Evolutionary conservation across 2,888 invertebrate genomes (phyloP).

Genomic region (Lutraria lutraria): DNA sequence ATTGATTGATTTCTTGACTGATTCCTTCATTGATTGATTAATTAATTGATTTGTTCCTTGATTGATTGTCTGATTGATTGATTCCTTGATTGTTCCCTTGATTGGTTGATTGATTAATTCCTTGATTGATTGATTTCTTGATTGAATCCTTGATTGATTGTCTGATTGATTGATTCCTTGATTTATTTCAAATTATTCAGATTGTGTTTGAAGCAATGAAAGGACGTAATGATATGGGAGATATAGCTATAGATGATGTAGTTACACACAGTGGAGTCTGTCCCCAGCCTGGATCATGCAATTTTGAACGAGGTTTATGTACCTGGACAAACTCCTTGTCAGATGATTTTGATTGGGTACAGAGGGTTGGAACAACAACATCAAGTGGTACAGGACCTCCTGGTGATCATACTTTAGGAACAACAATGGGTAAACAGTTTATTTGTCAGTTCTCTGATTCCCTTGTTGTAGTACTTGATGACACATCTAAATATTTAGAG

Average conservation of each 20-base stretch:
- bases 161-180: too few relatives aligned
- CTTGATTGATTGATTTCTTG: too few relatives aligned
- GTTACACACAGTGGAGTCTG: conserved; percentile 73
- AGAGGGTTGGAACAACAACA: conserved; percentile 69
- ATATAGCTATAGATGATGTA: conserved; percentile 84
- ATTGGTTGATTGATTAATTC: too few relatives aligned
- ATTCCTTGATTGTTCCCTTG: too few relatives aligned
- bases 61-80: too few relatives aligned
- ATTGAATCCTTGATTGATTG: too few relatives aligned
- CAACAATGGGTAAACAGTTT: neutral
- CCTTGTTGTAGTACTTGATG: neutral
- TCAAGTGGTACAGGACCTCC: conserved; percentile 76
- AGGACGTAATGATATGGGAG: conserved; percentile 77
- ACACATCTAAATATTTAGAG: too few relatives aligned
- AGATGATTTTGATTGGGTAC: conserved; percentile 81
- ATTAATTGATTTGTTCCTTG: too few relatives aligned
- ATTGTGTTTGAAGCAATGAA: conserved; percentile 80
- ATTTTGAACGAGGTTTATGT: conserved; percentile 80
- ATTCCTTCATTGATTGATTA: too few relatives aligned
- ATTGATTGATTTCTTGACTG: too few relatives aligned
- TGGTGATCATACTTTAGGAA: conserved; percentile 75
- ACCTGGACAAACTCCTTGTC: conserved; percentile 75
- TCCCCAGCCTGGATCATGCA: conserved; percentile 73
- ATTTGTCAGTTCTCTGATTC: neutral
- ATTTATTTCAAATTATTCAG: conserved; percentile 43